Base-by-base conservation (phyloP, 2,113 vertebrate genomes). In the Tenrec ecaudatus region DNA sequence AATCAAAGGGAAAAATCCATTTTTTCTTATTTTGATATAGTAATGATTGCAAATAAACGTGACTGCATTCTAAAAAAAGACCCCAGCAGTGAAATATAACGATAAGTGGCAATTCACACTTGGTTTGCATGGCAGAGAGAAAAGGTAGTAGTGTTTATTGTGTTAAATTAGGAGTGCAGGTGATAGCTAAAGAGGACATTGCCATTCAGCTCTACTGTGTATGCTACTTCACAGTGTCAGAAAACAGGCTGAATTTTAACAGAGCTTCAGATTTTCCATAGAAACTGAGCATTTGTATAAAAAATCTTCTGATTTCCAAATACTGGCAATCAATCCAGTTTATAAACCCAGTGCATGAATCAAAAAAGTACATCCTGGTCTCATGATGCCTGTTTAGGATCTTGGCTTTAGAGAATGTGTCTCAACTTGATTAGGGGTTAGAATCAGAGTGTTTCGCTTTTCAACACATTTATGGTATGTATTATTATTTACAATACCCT, bases 11-110 rank as follows among this genome's bases (percentile, higher is more conserved):
- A 16, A 80, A 47, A 47, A n/a, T n/a, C n/a, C n/a, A n/a, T n/a
- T n/a, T 76, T 81, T 89, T 68, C 53, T 20, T 9, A 53, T 47
- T 78, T 83, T 88, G n/a, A 88, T 83, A 62, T 19, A 81, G 6
- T 11, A 7, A 77, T n/a, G 6, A 82, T 31, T 60, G 16, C 75
- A 86, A 90, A 43, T 0, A 87, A 58, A 75, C 66, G 75, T 64
- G 58, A 82, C 19, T 83, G 19, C 25, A 71, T 66, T 85, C 31
- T 78, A 78, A 95, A 77, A 43, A 95, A 53, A n/a, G n/a, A n/a
- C n/a, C n/a, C n/a, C n/a, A n/a, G 25, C 25, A 69, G 73, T 12
- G 14, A 90, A 86, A 17, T 47, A 47, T n/a, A 83, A 58, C 43
- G 64, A 58, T 78, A 78, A 86, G 43, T 66, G 17, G 15, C 29